Conservation (phyloP, 2,113 vertebrate species). For the Centropristis striata region DNA sequence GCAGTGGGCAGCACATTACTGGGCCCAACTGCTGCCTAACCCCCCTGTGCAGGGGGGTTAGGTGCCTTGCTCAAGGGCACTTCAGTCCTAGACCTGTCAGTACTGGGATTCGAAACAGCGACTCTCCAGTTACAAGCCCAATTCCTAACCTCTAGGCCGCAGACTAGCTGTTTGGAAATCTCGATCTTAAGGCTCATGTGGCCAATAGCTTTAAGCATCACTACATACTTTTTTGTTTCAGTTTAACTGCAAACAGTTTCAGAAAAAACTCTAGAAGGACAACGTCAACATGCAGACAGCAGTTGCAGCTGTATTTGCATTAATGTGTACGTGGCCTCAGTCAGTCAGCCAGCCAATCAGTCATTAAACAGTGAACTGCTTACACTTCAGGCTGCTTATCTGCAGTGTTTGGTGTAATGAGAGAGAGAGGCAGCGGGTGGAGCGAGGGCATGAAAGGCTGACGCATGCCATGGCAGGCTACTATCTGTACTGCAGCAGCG, state of each 20-base stretch:
- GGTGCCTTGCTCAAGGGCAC: too few species aligned
- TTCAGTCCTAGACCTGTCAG: too few species aligned
- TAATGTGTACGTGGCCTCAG: not conserved
- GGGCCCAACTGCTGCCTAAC: too few species aligned
- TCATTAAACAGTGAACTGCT: slow-evolving; percentile 7
- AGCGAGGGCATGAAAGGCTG: slow-evolving; percentile 30
- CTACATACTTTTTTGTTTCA: not conserved
- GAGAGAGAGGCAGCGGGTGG: not conserved
- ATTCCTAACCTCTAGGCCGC: too few species aligned
- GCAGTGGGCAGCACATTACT: too few species aligned
- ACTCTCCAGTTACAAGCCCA: too few species aligned
- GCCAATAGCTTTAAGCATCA: too few species aligned
- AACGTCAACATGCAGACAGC: not conserved
- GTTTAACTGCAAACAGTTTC: not conserved
- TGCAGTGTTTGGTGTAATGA: slow-evolving; percentile 17
- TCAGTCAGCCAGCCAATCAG: not conserved
- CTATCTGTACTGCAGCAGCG: slow-evolving; percentile 53
- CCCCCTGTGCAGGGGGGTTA: too few species aligned
- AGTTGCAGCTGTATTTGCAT: not conserved
- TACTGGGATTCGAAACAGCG: too few species aligned
- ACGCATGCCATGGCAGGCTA: slow-evolving; percentile 29
- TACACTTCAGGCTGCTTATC: slow-evolving; percentile 42
- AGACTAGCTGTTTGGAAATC: too few species aligned
- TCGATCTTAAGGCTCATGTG: too few species aligned
- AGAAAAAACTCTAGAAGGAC: not conserved